phyloP scores from a whole-genome alignment of 2,888 invertebrate genomes.

The Branchipolynoe longqiensis region DNA sequence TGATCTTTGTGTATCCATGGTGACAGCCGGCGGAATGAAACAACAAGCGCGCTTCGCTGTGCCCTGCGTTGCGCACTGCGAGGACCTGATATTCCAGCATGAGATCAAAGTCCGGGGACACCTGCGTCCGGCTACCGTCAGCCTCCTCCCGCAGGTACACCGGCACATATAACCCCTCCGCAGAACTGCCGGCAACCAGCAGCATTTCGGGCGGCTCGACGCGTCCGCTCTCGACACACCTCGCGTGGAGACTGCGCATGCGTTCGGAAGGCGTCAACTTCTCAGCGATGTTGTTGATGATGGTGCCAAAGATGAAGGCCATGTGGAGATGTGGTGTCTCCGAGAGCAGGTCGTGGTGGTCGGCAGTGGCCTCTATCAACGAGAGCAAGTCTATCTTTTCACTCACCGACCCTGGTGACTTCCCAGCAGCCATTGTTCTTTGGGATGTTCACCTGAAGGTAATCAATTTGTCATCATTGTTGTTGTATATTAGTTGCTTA shows the following conservation, averaged over 20 bases:
- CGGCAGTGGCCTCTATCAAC: not conserved
- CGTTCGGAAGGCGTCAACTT: not conserved
- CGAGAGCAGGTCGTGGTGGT: not conserved
- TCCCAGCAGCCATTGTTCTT: too few species aligned
- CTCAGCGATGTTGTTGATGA: not conserved
- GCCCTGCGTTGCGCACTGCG: not conserved
- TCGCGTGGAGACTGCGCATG: not conserved
- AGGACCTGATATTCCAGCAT: not conserved
- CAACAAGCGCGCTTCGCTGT: not conserved
- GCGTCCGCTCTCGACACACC: not conserved
- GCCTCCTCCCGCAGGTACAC: not conserved
- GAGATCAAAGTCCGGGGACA: not conserved
- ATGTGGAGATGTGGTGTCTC: not conserved
- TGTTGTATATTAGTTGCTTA: too few species aligned
- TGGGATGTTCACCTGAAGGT: too few species aligned
- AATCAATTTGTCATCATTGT: too few species aligned
- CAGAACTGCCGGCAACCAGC: not conserved
- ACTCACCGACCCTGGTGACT: too few species aligned
- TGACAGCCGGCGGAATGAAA: not conserved
- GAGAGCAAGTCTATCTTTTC: not conserved
- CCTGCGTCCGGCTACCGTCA: not conserved
- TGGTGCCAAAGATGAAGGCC: conserved; percentile 12
- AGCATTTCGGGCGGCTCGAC: not conserved
- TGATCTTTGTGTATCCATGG: conserved; percentile 6
- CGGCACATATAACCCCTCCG: not conserved